Percentiles rank a stretch among this genome's conserved stretches.
These are phyloP conservation scores for Drosophila elegans DNA, from an alignment of 1,140 invertebrate genomes.

Conservation along the genomic window DNA sequence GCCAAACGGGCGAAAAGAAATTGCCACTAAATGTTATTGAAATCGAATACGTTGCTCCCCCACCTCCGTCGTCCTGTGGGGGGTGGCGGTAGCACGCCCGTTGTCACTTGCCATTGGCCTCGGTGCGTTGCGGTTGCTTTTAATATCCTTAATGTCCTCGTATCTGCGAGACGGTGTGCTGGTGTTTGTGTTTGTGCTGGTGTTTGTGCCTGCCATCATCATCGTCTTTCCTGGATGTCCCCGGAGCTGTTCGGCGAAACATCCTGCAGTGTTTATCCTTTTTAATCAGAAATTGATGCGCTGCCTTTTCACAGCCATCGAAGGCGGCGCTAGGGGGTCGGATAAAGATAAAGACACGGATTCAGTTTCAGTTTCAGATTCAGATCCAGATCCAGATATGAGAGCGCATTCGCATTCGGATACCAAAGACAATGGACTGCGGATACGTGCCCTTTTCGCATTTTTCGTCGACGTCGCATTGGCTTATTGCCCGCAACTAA, in stretches of 20 bases:
- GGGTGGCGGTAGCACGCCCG: neutral
- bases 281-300: constrained; percentile 73
- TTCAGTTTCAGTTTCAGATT: neutral
- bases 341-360: neutral
- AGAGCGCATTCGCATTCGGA: neutral
- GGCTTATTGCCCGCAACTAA: constrained; percentile 72
- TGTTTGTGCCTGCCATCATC: neutral
- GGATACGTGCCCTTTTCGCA: constrained; percentile 10
- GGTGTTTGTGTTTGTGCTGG: constrained; percentile 1
- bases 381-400: neutral
- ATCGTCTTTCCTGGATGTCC: constrained; percentile 10
- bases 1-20: constrained; percentile 57
- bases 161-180: constrained; percentile 16
- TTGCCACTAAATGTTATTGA: constrained; percentile 80
- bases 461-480: constrained; percentile 20
- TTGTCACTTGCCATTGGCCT: constrained; percentile 39
- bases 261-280: constrained; percentile 48
- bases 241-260: constrained; percentile 26
- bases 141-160: constrained; percentile 51
- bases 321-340: neutral
- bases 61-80: neutral
- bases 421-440: neutral
- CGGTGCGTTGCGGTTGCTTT: constrained; percentile 37
- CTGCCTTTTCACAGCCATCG: constrained; percentile 26
- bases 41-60: constrained; percentile 62